phyloP scores from a whole-genome alignment of 2,888 invertebrate species.

The Slavum lentiscoides region DNA sequence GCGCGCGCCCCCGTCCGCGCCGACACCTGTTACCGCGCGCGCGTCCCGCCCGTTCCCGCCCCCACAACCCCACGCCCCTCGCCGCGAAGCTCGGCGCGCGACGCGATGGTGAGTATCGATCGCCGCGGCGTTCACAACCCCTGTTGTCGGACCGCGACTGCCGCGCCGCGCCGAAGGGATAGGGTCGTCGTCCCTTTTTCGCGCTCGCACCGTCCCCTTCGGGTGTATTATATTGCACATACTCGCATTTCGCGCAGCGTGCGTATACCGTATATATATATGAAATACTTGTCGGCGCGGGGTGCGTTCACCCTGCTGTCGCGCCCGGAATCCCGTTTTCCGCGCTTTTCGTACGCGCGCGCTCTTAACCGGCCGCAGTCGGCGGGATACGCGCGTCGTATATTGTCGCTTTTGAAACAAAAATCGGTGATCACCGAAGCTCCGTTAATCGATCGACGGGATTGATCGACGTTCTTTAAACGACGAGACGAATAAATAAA shows the following conservation, averaged over 20 bases:
- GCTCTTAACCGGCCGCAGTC: too few relatives aligned
- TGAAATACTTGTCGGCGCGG: neutral
- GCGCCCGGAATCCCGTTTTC: neutral
- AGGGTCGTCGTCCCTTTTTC: constrained; percentile 15
- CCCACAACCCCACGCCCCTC: neutral
- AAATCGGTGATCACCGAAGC: neutral
- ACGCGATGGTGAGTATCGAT: constrained; percentile 16
- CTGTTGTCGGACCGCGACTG: constrained; percentile 16
- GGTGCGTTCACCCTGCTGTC: constrained; percentile 19
- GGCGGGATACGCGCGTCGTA: too few relatives aligned
- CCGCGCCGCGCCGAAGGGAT: neutral
- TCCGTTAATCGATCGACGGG: too few relatives aligned
- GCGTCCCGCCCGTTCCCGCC: neutral
- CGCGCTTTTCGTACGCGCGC: neutral
- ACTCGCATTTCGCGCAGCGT: constrained; percentile 4
- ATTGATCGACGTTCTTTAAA: too few relatives aligned
- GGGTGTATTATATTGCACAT: constrained; percentile 21
- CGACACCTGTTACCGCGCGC: constrained; percentile 51
- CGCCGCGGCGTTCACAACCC: constrained; percentile 6
- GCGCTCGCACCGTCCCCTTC: neutral
- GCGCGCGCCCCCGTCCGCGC: constrained; percentile 17
- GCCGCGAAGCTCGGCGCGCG: neutral
- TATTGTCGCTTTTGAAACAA: neutral
- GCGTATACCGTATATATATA: too few relatives aligned
- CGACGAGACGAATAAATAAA: too few relatives aligned